These are phyloP conservation scores for Heterodera carotae DNA, from an alignment of 1,140 invertebrate genomes.

Conservation along the genomic window DNA sequence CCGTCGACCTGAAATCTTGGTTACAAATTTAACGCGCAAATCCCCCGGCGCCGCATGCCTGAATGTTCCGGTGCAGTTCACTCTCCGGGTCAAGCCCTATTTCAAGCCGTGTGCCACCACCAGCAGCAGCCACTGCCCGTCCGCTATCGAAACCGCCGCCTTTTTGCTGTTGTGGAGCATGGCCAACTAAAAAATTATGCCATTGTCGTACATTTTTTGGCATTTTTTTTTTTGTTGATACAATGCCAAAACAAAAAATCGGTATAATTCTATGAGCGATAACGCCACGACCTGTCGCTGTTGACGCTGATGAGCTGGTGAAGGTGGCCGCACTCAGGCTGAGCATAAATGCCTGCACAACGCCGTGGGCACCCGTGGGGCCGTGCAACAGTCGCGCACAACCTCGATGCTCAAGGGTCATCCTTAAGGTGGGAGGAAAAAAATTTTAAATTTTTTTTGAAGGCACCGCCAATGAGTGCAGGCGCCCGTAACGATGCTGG, in stretches of 20 bases:
- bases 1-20: conserved; percentile 31
- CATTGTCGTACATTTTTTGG: not conserved
- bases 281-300: conserved; percentile 21
- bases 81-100: conserved; percentile 51
- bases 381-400: conserved; percentile 47
- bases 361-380: conserved; percentile 50
- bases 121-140: not conserved
- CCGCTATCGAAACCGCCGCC: no score
- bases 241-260: no score
- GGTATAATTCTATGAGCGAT: no score
- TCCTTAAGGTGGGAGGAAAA: not conserved
- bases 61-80: conserved; percentile 57
- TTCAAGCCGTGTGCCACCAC: not conserved
- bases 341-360: conserved; percentile 57
- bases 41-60: not conserved
- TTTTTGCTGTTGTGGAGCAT: not conserved
- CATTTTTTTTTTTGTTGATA: not conserved
- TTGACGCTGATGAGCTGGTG: conserved; percentile 30
- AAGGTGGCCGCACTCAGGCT: conserved; percentile 53
- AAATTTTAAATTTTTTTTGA: conserved; percentile 2
- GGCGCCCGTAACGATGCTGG: no score
- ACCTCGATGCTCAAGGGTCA: conserved; percentile 58
- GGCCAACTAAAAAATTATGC: not conserved
- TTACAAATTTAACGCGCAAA: no score
- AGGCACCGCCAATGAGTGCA: no score